Evolutionary conservation across 2,113 vertebrate genomes (phyloP).

Genomic region (Myxocyprinus asiaticus): DNA sequence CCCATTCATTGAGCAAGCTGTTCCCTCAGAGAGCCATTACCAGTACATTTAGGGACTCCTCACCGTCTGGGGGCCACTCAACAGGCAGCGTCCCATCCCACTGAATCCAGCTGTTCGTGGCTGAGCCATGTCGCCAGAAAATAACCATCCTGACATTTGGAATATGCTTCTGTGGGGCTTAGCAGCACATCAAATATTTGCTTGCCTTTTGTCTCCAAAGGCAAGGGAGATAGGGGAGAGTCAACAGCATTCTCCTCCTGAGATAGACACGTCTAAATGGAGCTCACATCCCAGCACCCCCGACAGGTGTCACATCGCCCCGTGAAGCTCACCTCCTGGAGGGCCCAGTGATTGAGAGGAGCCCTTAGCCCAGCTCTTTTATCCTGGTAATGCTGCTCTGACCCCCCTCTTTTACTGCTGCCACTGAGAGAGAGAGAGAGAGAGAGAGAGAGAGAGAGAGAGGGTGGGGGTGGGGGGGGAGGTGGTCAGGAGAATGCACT

Average conservation of each 20-base stretch:
- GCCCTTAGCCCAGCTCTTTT: conserved; percentile 68
- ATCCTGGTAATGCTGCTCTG: conserved; percentile 64
- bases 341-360: conserved; percentile 70
- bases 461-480: conserved; percentile 43
- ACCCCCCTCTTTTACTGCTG: conserved; percentile 37
- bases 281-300: conserved; percentile 71
- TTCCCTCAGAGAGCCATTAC: conserved; percentile 1
- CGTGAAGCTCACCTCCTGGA: conserved; percentile 70
- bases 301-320: conserved; percentile 62
- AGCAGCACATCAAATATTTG: conserved; percentile 64
- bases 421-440: conserved; percentile 63
- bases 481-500: conserved; percentile 60
- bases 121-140: conserved; percentile 35
- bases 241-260: conserved; percentile 67
- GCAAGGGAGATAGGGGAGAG: conserved; percentile 58
- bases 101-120: conserved; percentile 62
- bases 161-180: conserved; percentile 62
- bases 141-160: conserved; percentile 68
- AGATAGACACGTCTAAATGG: conserved; percentile 71
- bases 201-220: conserved; percentile 69
- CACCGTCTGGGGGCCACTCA: conserved; percentile 19
- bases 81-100: conserved; percentile 42
- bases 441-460: conserved; percentile 52
- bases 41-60: conserved; percentile 1
- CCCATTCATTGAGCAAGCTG: neutral